Percentiles rank a stretch among this genome's conserved stretches.
Evolutionary conservation across 2,888 invertebrate species (phyloP).

Genomic region (Ectemnius lituratus): DNA sequence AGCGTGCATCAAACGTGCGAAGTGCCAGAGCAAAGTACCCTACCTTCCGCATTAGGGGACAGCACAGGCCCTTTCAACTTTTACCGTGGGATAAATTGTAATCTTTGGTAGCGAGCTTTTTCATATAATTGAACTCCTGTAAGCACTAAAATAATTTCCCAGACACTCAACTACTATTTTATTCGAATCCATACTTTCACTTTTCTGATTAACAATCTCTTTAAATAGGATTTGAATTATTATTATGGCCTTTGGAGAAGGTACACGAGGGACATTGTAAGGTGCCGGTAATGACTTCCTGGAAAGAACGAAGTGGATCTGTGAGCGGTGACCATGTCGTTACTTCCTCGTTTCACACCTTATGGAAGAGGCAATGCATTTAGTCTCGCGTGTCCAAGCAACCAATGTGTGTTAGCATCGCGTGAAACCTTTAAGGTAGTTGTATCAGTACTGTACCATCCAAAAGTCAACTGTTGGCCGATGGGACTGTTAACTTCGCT

Average conservation of each 20-base stretch:
- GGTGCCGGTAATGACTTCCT: slow-evolving; percentile 46
- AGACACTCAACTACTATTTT: too few species aligned
- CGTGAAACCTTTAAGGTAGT: too few species aligned
- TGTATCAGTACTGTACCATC: too few species aligned
- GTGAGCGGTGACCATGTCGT: slow-evolving; percentile 55
- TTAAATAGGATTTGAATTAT: too few species aligned
- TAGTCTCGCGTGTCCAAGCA: slow-evolving; percentile 51
- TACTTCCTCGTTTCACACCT: slow-evolving; percentile 64
- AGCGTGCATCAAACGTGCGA: slow-evolving; percentile 58
- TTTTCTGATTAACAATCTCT: too few species aligned
- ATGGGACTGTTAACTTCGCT: too few species aligned
- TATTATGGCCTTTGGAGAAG: too few species aligned
- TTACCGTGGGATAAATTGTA: slow-evolving; percentile 14
- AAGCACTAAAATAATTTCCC: too few species aligned
- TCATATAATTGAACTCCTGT: neutral
- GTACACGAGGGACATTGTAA: slow-evolving; percentile 22
- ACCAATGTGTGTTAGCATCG: slow-evolving; percentile 54
- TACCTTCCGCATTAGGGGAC: slow-evolving; percentile 29
- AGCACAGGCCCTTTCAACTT: slow-evolving; percentile 40
- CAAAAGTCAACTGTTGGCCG: too few species aligned
- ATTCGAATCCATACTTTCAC: too few species aligned
- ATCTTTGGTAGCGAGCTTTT: slow-evolving; percentile 20
- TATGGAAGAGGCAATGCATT: slow-evolving; percentile 50
- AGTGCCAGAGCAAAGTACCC: slow-evolving; percentile 46
- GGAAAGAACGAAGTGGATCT: slow-evolving; percentile 53